phyloP scores from a whole-genome alignment of 2,888 invertebrate genomes.

The Leptinotarsa juncta region DNA sequence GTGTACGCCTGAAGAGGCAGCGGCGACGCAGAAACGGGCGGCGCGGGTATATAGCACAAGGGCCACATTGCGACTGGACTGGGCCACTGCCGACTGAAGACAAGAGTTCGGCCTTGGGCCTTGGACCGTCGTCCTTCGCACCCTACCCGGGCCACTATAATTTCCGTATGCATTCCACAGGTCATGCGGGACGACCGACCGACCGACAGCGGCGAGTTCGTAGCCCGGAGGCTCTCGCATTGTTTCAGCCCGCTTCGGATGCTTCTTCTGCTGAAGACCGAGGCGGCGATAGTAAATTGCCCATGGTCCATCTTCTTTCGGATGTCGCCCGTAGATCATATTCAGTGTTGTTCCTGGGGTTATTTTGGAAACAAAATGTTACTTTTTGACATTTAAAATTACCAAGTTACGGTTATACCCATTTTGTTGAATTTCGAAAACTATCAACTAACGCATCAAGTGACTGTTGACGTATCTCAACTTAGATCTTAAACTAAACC shows the following conservation, averaged over 20 bases:
- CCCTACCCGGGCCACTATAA: slow-evolving; percentile 60
- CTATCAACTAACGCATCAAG: too few relatives aligned
- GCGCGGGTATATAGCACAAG: slow-evolving; percentile 62
- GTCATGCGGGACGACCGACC: slow-evolving; percentile 55
- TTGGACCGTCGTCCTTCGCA: slow-evolving; percentile 64
- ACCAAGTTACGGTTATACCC: too few relatives aligned
- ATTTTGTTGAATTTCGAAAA: too few relatives aligned
- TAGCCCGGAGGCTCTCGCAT: slow-evolving; percentile 45
- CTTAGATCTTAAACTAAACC: too few relatives aligned
- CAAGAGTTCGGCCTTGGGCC: slow-evolving; percentile 37
- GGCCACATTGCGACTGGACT: slow-evolving; percentile 61
- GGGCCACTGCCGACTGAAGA: slow-evolving; percentile 9
- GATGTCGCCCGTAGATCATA: neutral
- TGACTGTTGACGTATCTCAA: too few relatives aligned
- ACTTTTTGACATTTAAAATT: too few relatives aligned
- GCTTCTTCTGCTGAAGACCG: slow-evolving; percentile 30
- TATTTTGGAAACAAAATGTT: too few relatives aligned
- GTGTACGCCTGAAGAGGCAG: slow-evolving; percentile 57
- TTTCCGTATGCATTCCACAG: slow-evolving; percentile 65
- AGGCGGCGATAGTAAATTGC: slow-evolving; percentile 27
- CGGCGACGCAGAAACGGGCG: slow-evolving; percentile 25
- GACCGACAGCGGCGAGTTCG: slow-evolving; percentile 54
- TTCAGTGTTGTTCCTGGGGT: too few relatives aligned
- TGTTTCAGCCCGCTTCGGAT: slow-evolving; percentile 42
- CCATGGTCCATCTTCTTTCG: slow-evolving; percentile 4